Base-by-base conservation (phyloP, 2,797 vertebrate genomes). In the Leptatherina wallacei region DNA sequence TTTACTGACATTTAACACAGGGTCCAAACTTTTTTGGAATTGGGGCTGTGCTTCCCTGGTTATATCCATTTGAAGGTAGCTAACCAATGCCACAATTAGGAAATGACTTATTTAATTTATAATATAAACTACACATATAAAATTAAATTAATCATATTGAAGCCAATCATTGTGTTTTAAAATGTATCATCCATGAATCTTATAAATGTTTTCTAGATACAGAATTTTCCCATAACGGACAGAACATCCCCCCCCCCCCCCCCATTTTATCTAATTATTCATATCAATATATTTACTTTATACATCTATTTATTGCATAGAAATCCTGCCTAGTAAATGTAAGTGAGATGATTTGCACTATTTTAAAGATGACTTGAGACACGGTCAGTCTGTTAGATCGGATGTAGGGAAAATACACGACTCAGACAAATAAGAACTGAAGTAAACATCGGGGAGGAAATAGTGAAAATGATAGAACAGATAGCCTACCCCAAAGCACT, bases 381-480 rank as follows among this genome's bases (percentile, higher is more conserved):
- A 38, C 35, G 47, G 10, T 52, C 47, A 62, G 29, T 38, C 60
- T 11, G 63, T 49, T 61, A 54, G 44, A 69, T 36, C 22, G 61
- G 27, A 14, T 11, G 29, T 5, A 29, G 12, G 20, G 40, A 29
- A 7, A 11, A 75, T 33, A 58, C 3, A 55, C 20, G 33, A 62
- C 6, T 65, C 60, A 44, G 47, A 59, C 4, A 57, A 55, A 33
- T 27, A 8, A 49, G 18, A 61, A 49, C 10, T 30, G 54, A 69
- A 18, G 59, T 38, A 69, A 67, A 54, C 60, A 74, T 36, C 55
- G 0, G 16, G 11, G 38, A 62, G 62, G 12, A 67, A 55, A 77
- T 65, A 27, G 30, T 47, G 27, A 55, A n/a, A 71, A 62, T 66
- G 60, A 63, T 72, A 65, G 70, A 79, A 40, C 49, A 36, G 14